Evolutionary conservation across 2,888 invertebrate genomes (phyloP).

Genomic region (Buathra laborator): DNA sequence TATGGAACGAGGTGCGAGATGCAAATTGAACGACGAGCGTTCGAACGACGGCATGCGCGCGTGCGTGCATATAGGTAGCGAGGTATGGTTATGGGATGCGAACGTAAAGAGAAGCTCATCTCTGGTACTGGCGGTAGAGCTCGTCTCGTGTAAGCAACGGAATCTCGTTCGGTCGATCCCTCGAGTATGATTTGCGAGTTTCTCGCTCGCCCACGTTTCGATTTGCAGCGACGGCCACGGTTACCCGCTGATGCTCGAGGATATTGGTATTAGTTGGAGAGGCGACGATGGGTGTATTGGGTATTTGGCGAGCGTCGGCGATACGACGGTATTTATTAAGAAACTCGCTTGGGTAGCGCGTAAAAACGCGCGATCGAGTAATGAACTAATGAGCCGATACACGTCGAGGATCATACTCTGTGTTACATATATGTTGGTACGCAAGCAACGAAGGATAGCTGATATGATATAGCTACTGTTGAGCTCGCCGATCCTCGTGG

Average conservation of each 20-base stretch:
- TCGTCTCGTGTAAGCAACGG: conserved; percentile 59
- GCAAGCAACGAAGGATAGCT: conserved; percentile 13
- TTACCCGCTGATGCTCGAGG: background rate
- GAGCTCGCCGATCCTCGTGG: conserved; percentile 10
- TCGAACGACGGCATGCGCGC: conserved; percentile 18
- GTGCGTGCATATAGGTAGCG: conserved; percentile 22
- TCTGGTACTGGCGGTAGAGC: conserved; percentile 25
- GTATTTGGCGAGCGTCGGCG: background rate
- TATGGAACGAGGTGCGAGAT: conserved; percentile 56
- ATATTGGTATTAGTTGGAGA: background rate
- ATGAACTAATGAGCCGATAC: conserved; percentile 75
- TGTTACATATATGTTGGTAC: background rate
- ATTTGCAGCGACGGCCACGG: conserved; percentile 37
- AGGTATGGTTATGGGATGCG: conserved; percentile 13
- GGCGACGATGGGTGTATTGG: conserved; percentile 4
- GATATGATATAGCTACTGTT: background rate
- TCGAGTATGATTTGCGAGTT: conserved; percentile 71
- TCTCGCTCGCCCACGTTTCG: conserved; percentile 59
- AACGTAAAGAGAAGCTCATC: conserved; percentile 17
- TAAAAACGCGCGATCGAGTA: conserved; percentile 70
- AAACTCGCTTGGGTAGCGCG: conserved; percentile 45
- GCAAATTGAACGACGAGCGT: conserved; percentile 62
- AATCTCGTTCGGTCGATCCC: conserved; percentile 70
- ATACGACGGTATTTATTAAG: background rate
- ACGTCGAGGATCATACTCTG: conserved; percentile 49